Evolutionary conservation across 2,797 vertebrate genomes (phyloP).

Genomic region (Anguilla anguilla): DNA sequence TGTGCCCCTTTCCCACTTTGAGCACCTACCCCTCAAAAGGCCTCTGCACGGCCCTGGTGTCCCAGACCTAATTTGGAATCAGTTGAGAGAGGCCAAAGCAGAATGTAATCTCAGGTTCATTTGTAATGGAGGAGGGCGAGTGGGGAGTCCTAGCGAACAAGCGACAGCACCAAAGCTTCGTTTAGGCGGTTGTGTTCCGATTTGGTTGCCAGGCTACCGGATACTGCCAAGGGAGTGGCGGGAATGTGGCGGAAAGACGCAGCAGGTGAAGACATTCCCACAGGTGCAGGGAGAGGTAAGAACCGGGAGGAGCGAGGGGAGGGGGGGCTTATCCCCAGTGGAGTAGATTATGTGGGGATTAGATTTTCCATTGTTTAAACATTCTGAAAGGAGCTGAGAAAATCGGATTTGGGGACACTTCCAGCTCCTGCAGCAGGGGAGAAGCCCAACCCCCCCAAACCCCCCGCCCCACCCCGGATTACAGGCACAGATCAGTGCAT

Average conservation of each 20-base stretch:
- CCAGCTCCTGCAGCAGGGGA: neutral
- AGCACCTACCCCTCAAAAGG: neutral
- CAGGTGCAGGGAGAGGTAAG: neutral
- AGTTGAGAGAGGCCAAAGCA: neutral
- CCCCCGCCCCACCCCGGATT: neutral
- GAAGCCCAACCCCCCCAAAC: neutral
- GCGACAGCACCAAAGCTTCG: neutral
- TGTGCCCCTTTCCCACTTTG: neutral
- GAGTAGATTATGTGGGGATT: conserved; percentile 19
- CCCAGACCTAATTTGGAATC: neutral
- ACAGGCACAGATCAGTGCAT: neutral
- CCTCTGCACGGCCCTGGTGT: neutral
- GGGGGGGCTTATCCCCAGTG: neutral
- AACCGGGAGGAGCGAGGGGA: neutral
- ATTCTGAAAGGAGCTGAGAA: neutral
- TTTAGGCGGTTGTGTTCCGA: neutral
- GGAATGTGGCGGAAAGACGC: neutral
- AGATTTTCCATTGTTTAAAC: conserved; percentile 25
- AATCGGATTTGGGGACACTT: neutral
- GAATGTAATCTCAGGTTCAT: neutral
- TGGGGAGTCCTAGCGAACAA: neutral
- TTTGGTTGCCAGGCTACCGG: conserved; percentile 21
- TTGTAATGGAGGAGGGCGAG: neutral
- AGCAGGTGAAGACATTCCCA: neutral
- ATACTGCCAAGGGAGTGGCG: neutral